Conservation (phyloP, 2,113 vertebrate genomes). For the Microcebus griseorufus region DNA sequence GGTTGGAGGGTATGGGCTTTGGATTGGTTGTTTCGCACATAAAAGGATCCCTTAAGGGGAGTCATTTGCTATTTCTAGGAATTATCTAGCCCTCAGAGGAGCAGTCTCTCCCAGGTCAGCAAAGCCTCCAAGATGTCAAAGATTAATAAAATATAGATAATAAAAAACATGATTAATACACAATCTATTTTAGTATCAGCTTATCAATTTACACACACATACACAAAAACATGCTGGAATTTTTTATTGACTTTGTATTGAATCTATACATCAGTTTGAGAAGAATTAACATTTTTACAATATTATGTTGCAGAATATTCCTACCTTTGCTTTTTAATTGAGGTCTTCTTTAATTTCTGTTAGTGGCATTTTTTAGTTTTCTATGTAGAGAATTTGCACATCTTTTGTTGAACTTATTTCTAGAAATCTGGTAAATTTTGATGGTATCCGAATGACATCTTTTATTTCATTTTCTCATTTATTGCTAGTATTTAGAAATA, state of each 20-base stretch:
- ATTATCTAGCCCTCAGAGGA: background rate
- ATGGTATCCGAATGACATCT: background rate
- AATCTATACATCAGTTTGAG: background rate
- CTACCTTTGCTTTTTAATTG: background rate
- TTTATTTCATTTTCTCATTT: conserved; percentile 2
- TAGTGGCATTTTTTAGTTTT: background rate
- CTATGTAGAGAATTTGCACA: background rate
- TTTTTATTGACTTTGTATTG: background rate
- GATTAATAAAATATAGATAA: background rate
- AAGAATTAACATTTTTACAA: background rate
- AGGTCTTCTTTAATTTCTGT: background rate
- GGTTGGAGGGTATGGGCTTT: background rate
- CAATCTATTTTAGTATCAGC: background rate
- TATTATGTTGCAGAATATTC: background rate
- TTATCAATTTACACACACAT: background rate
- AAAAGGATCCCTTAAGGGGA: background rate
- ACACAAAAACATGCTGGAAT: background rate
- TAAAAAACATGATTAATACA: background rate
- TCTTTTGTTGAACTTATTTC: conserved; percentile 5
- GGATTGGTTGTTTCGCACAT: background rate
- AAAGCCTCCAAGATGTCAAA: background rate
- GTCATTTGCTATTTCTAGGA: background rate
- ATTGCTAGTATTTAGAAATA: background rate
- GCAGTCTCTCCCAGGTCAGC: background rate
- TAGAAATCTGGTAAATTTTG: conserved; percentile 16